Conservation (phyloP, 2,888 invertebrate genomes). For the Erpobdella octoculata region DNA sequence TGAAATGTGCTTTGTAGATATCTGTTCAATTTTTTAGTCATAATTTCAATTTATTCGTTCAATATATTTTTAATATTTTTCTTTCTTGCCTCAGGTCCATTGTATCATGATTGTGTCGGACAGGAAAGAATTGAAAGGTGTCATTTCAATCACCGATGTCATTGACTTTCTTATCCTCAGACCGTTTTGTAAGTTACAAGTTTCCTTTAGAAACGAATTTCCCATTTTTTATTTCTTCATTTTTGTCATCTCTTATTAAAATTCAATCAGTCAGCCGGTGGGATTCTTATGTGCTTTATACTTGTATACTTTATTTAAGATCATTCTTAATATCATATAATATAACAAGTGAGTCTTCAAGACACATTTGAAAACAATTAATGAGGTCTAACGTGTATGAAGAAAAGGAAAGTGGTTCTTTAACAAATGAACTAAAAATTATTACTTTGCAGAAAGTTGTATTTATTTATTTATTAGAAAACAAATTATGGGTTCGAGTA, state of each 20-base stretch:
- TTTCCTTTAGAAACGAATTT: no score
- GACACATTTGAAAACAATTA: no score
- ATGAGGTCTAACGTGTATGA: no score
- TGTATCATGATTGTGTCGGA: slow-evolving; percentile 14
- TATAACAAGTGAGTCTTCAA: no score
- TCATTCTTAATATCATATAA: background rate
- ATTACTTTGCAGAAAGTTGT: no score
- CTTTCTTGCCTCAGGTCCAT: background rate
- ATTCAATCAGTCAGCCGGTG: background rate
- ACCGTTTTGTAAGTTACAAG: slow-evolving; percentile 14
- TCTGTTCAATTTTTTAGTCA: background rate
- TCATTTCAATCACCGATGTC: slow-evolving; percentile 19
- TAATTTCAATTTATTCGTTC: background rate
- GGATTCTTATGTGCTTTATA: background rate
- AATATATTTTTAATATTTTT: background rate
- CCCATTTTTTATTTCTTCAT: background rate
- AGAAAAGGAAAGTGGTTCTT: no score
- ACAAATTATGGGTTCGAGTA: no score
- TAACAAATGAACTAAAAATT: no score
- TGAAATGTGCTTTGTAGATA: background rate
- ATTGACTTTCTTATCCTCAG: slow-evolving; percentile 21
- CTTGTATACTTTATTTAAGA: background rate
- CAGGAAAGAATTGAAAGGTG: slow-evolving; percentile 11
- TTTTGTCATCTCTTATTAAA: background rate
- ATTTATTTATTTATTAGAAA: no score